Evolutionary conservation across 2,113 vertebrate genomes (phyloP).

Genomic region (Tor tambroides): DNA sequence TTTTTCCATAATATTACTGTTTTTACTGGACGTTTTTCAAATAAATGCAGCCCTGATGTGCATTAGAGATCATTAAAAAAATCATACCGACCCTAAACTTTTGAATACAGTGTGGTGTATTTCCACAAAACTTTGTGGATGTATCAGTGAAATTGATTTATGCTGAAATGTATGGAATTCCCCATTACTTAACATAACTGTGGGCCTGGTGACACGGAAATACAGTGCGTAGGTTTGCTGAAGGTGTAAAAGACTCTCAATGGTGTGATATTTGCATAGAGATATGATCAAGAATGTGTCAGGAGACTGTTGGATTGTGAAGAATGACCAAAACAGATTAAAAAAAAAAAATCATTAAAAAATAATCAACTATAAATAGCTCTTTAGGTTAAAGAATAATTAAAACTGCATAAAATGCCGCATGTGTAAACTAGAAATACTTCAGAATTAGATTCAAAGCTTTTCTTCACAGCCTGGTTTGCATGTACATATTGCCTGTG

Average conservation of each 20-base stretch:
- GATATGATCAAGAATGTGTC: slow-evolving; percentile 5
- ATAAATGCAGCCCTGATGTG: too few species aligned
- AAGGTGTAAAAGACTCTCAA: neutral
- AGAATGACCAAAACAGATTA: neutral
- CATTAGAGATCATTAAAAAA: too few species aligned
- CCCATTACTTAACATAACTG: slow-evolving; percentile 3
- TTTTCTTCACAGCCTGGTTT: neutral
- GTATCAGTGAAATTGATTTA: neutral
- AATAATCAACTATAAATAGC: neutral
- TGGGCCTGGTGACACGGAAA: neutral
- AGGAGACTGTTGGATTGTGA: neutral
- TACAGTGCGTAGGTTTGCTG: neutral
- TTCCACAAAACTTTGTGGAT: neutral
- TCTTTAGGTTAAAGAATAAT: neutral
- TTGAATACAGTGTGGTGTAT: too few species aligned
- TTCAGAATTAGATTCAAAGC: neutral
- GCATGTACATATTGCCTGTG: neutral
- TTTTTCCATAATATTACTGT: neutral
- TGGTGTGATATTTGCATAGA: slow-evolving; percentile 29
- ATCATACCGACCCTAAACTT: too few species aligned
- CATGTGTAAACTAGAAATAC: neutral
- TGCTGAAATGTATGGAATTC: slow-evolving; percentile 26
- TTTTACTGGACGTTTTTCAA: too few species aligned
- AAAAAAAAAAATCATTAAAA: neutral
- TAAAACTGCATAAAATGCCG: neutral